Evolutionary conservation across 1,140 invertebrate genomes (phyloP).

Genomic region (Eriocheir sinensis): DNA sequence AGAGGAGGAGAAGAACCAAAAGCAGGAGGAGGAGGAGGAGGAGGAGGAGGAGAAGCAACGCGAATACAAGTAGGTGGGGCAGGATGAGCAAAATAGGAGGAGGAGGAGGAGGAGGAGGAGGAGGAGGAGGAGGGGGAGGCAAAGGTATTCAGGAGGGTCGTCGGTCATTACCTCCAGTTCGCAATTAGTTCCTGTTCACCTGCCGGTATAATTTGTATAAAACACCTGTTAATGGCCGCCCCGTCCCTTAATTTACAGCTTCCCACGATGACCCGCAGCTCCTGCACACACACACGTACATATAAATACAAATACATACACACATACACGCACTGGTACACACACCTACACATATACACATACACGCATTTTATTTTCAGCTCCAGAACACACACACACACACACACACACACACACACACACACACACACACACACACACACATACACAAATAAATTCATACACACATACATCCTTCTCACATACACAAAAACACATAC

Average conservation of each 20-base stretch:
- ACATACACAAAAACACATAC: no score
- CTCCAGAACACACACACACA: background rate
- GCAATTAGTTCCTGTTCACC: conserved; percentile 66
- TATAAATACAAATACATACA: conserved; percentile 49
- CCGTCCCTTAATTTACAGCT: conserved; percentile 60
- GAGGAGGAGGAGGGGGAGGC: background rate
- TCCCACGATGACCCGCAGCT: conserved; percentile 13
- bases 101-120: background rate
- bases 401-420: conserved; percentile 51
- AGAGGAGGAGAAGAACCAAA: no score
- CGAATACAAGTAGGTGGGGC: background rate
- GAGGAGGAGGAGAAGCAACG: background rate
- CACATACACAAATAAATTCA: background rate
- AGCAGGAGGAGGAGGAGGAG: background rate
- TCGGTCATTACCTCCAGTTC: conserved; percentile 42
- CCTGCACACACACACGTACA: conserved; percentile 18
- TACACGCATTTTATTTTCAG: no score
- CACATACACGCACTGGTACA: conserved; percentile 44
- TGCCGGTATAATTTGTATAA: conserved; percentile 66
- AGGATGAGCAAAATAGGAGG: background rate
- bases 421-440: conserved; percentile 49
- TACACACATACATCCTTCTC: background rate
- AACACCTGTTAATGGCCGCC: conserved; percentile 59
- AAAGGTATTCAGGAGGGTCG: background rate
- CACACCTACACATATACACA: conserved; percentile 37